Percentiles rank a stretch among this genome's conserved stretches.
phyloP scores from a whole-genome alignment of 2,113 vertebrate genomes.

The Oncorhynchus nerka region DNA sequence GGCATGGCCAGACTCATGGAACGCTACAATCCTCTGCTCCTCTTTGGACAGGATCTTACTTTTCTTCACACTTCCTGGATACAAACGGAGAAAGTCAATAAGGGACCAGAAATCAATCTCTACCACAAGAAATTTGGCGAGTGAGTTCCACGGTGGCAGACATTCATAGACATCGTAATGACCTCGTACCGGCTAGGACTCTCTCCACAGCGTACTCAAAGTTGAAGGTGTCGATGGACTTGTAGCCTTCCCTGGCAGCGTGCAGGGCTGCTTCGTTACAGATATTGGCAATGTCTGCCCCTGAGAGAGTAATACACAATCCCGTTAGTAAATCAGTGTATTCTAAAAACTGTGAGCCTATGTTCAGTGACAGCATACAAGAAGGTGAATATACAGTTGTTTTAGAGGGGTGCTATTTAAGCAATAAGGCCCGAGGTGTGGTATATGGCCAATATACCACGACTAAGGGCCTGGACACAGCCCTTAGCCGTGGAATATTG shows the following conservation, averaged over 20 bases:
- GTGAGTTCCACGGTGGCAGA: background rate
- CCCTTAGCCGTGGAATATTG: too few species aligned
- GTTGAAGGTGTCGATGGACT: constrained; percentile 87
- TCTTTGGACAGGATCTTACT: constrained; percentile 92
- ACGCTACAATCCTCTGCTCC: constrained; percentile 89
- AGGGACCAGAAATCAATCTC: background rate
- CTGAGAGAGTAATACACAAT: constrained; percentile 57
- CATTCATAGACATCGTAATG: background rate
- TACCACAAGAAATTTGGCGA: background rate
- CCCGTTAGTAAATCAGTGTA: background rate
- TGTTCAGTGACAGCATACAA: background rate
- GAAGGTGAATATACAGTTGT: background rate
- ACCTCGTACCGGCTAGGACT: constrained; percentile 85
- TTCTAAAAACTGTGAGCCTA: background rate
- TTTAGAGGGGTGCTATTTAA: too few species aligned
- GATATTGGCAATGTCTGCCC: constrained; percentile 97
- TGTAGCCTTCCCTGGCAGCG: constrained; percentile 88
- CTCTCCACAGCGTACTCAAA: constrained; percentile 96
- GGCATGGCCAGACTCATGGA: constrained; percentile 92
- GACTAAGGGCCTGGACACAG: too few species aligned
- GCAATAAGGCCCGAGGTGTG: too few species aligned
- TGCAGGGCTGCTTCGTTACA: constrained; percentile 96
- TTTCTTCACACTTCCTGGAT: constrained; percentile 88
- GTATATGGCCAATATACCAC: too few species aligned
- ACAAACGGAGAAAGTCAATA: background rate